Evolutionary conservation across 35 echinoderm and acorn worm species (phyloP).

Genomic region (Lytechinus variegatus): DNA sequence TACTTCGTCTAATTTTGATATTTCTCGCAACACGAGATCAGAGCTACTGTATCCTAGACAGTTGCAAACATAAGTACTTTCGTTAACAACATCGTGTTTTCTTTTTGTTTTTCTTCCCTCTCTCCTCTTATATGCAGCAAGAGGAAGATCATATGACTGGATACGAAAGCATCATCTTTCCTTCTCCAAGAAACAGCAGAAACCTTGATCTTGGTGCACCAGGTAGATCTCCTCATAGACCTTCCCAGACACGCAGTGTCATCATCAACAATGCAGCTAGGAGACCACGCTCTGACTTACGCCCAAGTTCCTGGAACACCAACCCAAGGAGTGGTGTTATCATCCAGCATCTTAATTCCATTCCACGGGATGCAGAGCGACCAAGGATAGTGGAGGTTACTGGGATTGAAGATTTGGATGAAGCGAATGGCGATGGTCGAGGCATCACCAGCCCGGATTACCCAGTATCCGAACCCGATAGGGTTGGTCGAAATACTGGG

Average conservation of each 20-base stretch:
- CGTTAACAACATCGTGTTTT: not conserved
- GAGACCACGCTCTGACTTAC: too few relatives aligned
- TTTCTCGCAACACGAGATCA: too few relatives aligned
- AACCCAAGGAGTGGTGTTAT: conserved; percentile 32
- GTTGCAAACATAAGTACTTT: too few relatives aligned
- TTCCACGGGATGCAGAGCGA: not conserved
- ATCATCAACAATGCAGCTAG: conserved; percentile 23
- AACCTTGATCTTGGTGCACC: not conserved
- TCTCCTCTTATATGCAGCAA: not conserved
- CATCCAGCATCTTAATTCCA: not conserved
- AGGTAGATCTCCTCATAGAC: not conserved
- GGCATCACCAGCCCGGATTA: conserved; percentile 22
- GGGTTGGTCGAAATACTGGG: not conserved
- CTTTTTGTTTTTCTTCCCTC: not conserved
- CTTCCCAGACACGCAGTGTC: conserved; percentile 13
- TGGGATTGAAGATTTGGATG: not conserved
- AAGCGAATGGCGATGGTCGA: not conserved
- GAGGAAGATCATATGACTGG: conserved; percentile 33
- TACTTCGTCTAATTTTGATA: too few relatives aligned
- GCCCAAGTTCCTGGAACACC: not conserved
- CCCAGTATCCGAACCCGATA: not conserved
- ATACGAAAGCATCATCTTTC: not conserved
- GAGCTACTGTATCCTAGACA: too few relatives aligned
- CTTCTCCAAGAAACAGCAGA: conserved; percentile 18
- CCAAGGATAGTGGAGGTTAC: conserved; percentile 32